phyloP scores from a whole-genome alignment of 1,140 invertebrate genomes.

The Listronotus bonariensis region DNA sequence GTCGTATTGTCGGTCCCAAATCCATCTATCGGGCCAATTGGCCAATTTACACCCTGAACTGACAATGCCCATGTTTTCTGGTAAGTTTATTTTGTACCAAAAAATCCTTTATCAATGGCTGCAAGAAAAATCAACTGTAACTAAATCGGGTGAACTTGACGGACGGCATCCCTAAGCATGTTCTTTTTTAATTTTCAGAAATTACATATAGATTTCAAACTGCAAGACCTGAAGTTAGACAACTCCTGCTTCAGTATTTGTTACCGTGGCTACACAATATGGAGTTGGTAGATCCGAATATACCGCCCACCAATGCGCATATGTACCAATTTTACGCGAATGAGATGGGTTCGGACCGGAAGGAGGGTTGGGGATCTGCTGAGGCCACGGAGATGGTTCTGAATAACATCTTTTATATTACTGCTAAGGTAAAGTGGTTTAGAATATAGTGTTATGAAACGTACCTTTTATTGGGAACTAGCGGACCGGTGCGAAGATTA shows the following conservation, averaged over 20 bases:
- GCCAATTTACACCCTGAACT: conserved; percentile 93
- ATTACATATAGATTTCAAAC: conserved; percentile 96
- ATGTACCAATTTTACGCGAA: conserved; percentile 80
- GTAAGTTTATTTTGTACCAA: conserved; percentile 60
- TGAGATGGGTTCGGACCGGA: conserved; percentile 69
- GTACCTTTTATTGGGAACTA: too few relatives aligned
- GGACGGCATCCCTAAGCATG: too few relatives aligned
- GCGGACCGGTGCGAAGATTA: too few relatives aligned
- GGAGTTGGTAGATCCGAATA: conserved; percentile 95
- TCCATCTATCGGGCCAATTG: conserved; percentile 88
- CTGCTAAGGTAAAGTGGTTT: conserved; percentile 77
- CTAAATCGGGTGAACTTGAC: too few relatives aligned
- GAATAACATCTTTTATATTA: conserved; percentile 98
- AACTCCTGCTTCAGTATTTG: conserved; percentile 88
- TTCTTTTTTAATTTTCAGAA: conserved; percentile 66
- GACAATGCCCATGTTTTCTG: conserved; percentile 99
- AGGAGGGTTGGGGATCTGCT: conserved; percentile 94
- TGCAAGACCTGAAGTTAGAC: conserved; percentile 86
- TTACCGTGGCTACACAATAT: conserved; percentile 98
- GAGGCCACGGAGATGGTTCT: conserved; percentile 99
- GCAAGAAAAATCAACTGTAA: too few relatives aligned
- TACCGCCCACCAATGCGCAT: conserved; percentile 81
- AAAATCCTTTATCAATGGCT: too few relatives aligned
- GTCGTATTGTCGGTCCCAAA: conserved; percentile 89
- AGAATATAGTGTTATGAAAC: too few relatives aligned